Percentiles rank a stretch among this genome's conserved stretches.
Evolutionary conservation across 2,888 invertebrate species (phyloP).

Genomic region (Perithous albicinctus): DNA sequence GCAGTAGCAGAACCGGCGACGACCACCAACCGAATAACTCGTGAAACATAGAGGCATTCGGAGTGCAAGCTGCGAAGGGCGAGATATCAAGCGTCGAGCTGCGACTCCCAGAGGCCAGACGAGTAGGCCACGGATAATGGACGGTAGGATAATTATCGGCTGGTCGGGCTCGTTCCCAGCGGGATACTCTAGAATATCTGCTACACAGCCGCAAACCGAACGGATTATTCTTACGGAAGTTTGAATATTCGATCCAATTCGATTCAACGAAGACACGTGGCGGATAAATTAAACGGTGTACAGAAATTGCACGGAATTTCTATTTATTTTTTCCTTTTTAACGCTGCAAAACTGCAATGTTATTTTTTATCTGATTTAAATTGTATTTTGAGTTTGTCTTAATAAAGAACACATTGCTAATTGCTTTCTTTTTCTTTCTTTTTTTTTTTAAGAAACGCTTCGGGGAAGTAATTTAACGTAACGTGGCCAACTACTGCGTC

Average conservation of each 20-base stretch:
- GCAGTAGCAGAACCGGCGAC: not conserved
- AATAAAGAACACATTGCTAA: not conserved
- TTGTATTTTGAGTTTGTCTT: not conserved
- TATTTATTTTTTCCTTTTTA: too few species aligned
- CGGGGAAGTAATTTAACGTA: not conserved
- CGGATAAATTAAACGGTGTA: not conserved
- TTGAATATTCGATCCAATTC: conserved; percentile 43
- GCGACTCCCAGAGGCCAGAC: conserved; percentile 40
- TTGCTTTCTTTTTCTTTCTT: not conserved
- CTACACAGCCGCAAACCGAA: conserved; percentile 40
- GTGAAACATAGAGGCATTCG: conserved; percentile 46
- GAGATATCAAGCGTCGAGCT: conserved; percentile 43
- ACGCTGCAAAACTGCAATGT: too few species aligned
- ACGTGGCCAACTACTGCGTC: conserved; percentile 9
- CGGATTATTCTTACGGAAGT: conserved; percentile 45
- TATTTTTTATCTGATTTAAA: not conserved
- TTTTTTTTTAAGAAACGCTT: not conserved
- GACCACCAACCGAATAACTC: conserved; percentile 44
- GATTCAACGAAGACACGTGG: not conserved
- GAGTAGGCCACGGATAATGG: conserved; percentile 53
- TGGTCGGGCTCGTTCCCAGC: conserved; percentile 49
- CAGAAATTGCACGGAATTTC: not conserved
- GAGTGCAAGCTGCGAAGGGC: conserved; percentile 34
- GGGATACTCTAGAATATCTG: conserved; percentile 23
- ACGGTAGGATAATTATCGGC: conserved; percentile 57